phyloP scores from a whole-genome alignment of 1,140 invertebrate genomes.

The Bombus impatiens region DNA sequence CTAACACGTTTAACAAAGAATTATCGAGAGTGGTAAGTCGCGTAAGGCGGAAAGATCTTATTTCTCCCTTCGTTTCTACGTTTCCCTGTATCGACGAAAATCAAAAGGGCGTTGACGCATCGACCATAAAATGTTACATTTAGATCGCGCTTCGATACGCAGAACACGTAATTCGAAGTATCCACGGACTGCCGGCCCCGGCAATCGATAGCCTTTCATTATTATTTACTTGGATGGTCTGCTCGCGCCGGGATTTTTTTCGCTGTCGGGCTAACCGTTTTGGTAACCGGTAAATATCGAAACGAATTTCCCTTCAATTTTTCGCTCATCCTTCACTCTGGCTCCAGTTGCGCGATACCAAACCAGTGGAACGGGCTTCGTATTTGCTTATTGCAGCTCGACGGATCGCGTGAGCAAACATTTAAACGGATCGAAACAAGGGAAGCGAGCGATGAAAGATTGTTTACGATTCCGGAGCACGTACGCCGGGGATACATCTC shows the following conservation, averaged over 20 bases:
- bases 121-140: constrained; percentile 36
- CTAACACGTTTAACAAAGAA: constrained; percentile 8
- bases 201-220: constrained; percentile 58
- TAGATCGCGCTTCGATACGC: constrained; percentile 46
- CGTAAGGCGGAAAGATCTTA: background rate
- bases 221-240: constrained; percentile 60
- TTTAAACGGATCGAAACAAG: constrained; percentile 45
- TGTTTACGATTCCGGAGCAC: constrained; percentile 38
- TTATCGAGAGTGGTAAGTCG: constrained; percentile 2
- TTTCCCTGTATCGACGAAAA: constrained; percentile 5
- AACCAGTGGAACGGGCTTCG: background rate
- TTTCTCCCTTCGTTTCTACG: background rate
- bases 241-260: constrained; percentile 54
- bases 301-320: constrained; percentile 24
- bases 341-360: background rate
- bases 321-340: background rate
- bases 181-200: background rate
- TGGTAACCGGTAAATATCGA: constrained; percentile 50
- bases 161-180: constrained; percentile 48
- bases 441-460: constrained; percentile 38
- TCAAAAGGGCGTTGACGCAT: constrained; percentile 3
- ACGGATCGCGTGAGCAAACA: constrained; percentile 28
- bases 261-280: constrained; percentile 15
- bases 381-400: constrained; percentile 45
- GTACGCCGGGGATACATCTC: constrained; percentile 30